These are phyloP conservation scores for Nymphicus hollandicus DNA, from an alignment of 2,113 vertebrate genomes.

Conservation along the genomic window DNA sequence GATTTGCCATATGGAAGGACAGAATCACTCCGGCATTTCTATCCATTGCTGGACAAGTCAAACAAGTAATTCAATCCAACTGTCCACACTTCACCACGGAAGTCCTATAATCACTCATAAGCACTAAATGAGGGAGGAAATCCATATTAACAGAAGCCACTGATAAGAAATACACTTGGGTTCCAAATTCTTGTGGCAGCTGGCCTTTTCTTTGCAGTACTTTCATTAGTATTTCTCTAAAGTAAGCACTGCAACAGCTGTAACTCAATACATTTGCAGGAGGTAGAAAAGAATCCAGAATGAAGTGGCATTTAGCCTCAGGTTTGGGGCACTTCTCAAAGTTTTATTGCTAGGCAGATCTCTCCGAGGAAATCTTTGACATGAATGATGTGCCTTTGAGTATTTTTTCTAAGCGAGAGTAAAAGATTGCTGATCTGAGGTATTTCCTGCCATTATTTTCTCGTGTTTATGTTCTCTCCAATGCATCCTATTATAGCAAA, in stretches of 20 bases:
- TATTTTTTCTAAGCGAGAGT: slow-evolving; percentile 23
- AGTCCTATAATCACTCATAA: neutral
- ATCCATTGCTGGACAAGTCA: neutral
- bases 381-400: neutral
- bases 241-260: neutral
- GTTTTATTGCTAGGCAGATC: neutral
- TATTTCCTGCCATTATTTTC: slow-evolving; percentile 59
- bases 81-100: neutral
- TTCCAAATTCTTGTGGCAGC: neutral
- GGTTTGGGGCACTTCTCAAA: neutral
- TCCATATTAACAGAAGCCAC: neutral
- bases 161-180: neutral
- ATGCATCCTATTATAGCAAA: slow-evolving; percentile 29
- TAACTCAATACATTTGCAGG: neutral
- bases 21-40: neutral
- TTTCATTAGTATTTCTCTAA: neutral
- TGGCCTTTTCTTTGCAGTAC: neutral
- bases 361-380: slow-evolving; percentile 29
- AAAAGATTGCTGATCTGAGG: neutral
- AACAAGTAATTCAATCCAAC: neutral
- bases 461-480: slow-evolving; percentile 24
- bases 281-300: neutral
- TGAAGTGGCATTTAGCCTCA: neutral
- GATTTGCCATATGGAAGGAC: neutral
- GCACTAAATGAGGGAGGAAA: neutral